Conservation (phyloP, 1,140 invertebrate genomes). For the Cydia pomonella region DNA sequence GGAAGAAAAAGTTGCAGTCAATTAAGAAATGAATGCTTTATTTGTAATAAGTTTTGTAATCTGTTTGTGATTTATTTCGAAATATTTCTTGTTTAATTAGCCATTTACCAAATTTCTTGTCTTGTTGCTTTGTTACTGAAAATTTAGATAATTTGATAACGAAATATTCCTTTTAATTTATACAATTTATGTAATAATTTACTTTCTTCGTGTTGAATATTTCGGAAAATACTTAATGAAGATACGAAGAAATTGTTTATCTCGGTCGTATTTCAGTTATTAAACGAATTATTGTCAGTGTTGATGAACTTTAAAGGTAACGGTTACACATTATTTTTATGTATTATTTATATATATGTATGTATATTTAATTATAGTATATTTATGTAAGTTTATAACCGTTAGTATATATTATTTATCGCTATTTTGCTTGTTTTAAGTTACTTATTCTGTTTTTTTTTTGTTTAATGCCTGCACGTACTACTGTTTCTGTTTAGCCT, state of each 20-base stretch:
- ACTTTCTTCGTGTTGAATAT: not conserved
- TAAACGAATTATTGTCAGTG: not conserved
- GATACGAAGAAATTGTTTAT: not conserved
- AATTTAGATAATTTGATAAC: not conserved
- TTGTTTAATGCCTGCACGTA: too few relatives aligned
- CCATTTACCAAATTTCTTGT: not conserved
- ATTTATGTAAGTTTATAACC: too few relatives aligned
- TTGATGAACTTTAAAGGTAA: not conserved
- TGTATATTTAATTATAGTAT: too few relatives aligned
- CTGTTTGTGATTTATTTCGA: not conserved
- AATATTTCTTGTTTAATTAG: conserved; percentile 12
- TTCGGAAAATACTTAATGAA: not conserved
- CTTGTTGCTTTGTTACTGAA: not conserved
- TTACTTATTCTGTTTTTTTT: too few relatives aligned
- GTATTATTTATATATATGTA: too few relatives aligned
- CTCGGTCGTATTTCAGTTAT: not conserved
- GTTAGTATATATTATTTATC: too few relatives aligned
- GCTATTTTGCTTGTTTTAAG: too few relatives aligned
- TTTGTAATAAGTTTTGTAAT: conserved; percentile 1
- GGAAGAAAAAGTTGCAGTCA: not conserved
- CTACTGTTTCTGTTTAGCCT: too few relatives aligned
- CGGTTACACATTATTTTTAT: too few relatives aligned
- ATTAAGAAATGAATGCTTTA: not conserved
- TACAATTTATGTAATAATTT: not conserved
- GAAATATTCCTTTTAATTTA: not conserved